Conservation (phyloP, 2,888 invertebrate genomes). For the Cephus nigrinus region DNA sequence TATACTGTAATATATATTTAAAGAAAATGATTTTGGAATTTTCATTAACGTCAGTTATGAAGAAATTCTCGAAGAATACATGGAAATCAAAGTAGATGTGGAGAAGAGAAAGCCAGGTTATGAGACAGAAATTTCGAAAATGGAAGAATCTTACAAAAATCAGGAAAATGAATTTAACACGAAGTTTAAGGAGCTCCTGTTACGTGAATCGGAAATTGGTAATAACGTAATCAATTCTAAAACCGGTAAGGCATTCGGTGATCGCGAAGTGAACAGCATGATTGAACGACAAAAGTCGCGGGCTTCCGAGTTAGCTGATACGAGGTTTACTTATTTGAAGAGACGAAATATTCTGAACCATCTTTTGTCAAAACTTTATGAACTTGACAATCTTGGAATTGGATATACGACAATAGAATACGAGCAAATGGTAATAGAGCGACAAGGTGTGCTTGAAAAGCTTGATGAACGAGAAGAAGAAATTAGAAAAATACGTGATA, state of each 20-base stretch:
- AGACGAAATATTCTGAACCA: constrained; percentile 20
- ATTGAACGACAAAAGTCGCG: constrained; percentile 27
- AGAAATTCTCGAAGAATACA: constrained; percentile 30
- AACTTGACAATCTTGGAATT: constrained; percentile 29
- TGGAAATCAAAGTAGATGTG: neutral
- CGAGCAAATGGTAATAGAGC: constrained; percentile 29
- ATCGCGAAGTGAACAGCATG: constrained; percentile 14
- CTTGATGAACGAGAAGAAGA: constrained; percentile 34
- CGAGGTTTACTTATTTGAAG: constrained; percentile 29
- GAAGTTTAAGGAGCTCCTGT: constrained; percentile 21
- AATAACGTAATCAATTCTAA: constrained; percentile 5
- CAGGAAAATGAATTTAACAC: constrained; percentile 16
- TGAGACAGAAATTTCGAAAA: neutral
- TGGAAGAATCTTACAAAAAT: neutral
- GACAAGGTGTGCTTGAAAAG: constrained; percentile 28
- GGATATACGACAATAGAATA: constrained; percentile 36
- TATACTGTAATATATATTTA: no score
- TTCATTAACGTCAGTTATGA: constrained; percentile 27
- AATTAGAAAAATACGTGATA: constrained; percentile 22
- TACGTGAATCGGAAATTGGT: constrained; percentile 25
- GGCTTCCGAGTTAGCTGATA: constrained; percentile 20
- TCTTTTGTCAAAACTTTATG: constrained; percentile 14
- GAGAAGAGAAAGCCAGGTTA: neutral
- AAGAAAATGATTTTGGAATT: neutral
- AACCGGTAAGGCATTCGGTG: constrained; percentile 3